phyloP scores from a whole-genome alignment of 1,140 invertebrate genomes.

The Drosophila subobscura region DNA sequence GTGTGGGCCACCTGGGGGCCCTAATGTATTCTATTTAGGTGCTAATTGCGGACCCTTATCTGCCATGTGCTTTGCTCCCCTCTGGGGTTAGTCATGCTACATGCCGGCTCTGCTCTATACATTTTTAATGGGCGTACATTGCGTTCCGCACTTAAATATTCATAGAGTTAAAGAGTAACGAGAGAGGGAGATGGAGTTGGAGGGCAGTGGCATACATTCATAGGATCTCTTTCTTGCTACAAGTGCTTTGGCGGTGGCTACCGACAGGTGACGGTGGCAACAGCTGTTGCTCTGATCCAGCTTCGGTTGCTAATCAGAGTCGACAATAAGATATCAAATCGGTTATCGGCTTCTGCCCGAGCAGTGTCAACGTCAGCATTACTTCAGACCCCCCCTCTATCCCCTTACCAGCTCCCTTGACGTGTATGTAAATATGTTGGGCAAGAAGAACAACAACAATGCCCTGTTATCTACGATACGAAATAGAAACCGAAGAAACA shows the following conservation, averaged over 20 bases:
- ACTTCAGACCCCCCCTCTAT: slow-evolving; percentile 14
- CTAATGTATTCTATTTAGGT: slow-evolving; percentile 58
- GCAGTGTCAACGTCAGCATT: slow-evolving; percentile 54
- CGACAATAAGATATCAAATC: slow-evolving; percentile 38
- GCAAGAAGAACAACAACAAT: slow-evolving; percentile 40
- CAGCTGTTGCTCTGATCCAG: slow-evolving; percentile 42
- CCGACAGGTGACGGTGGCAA: background rate
- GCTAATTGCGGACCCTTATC: slow-evolving; percentile 58
- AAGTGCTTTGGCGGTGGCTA: slow-evolving; percentile 13
- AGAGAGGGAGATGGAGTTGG: no score
- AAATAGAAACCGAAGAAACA: slow-evolving; percentile 58
- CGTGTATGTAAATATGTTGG: slow-evolving; percentile 70
- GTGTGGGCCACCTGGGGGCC: slow-evolving; percentile 36
- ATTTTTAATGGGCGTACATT: slow-evolving; percentile 35
- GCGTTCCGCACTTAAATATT: slow-evolving; percentile 16
- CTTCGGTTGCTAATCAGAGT: slow-evolving; percentile 45
- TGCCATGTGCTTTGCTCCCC: slow-evolving; percentile 41
- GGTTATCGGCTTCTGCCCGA: slow-evolving; percentile 10
- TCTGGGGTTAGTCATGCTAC: slow-evolving; percentile 29
- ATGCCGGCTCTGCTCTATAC: slow-evolving; percentile 31
- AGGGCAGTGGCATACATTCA: no score
- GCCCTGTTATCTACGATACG: slow-evolving; percentile 64
- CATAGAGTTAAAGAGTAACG: slow-evolving; percentile 23
- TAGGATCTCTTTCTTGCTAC: slow-evolving; percentile 1
- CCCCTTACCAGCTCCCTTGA: background rate